These are phyloP conservation scores for Pollenia angustigena DNA, from an alignment of 2,888 invertebrate genomes.

Conservation along the genomic window DNA sequence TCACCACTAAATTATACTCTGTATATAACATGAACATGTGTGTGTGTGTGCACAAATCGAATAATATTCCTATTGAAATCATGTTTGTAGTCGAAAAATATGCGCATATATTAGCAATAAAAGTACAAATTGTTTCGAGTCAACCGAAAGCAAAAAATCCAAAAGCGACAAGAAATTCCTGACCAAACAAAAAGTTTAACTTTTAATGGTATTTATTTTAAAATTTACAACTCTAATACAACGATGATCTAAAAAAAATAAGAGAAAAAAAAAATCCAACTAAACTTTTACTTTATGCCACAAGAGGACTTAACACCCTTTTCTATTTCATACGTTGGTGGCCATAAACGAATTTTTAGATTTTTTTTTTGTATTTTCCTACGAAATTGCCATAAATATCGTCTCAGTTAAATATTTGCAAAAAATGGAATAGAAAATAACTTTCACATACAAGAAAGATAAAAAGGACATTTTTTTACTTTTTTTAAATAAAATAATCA, in stretches of 20 bases:
- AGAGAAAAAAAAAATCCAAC: constrained; percentile 4
- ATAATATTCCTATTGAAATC: constrained; percentile 2
- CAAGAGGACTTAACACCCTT: constrained; percentile 67
- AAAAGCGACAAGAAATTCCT: constrained; percentile 70
- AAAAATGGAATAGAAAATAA: constrained; percentile 20
- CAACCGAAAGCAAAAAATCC: constrained; percentile 79
- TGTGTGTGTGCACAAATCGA: not conserved
- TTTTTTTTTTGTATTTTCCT: constrained; percentile 1
- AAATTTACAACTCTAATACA: constrained; percentile 69
- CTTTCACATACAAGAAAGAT: constrained; percentile 12
- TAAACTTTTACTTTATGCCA: constrained; percentile 44
- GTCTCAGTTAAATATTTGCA: constrained; percentile 46
- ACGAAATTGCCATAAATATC: constrained; percentile 62
- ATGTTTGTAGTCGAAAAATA: constrained; percentile 75
- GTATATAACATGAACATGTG: not conserved
- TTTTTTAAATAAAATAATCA: constrained; percentile 61
- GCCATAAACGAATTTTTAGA: constrained; percentile 63
- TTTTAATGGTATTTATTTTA: constrained; percentile 74
- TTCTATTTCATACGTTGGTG: constrained; percentile 21
- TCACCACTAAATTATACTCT: not conserved
- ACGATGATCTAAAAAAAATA: constrained; percentile 1
- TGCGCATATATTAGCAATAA: constrained; percentile 82
- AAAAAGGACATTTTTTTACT: constrained; percentile 36
- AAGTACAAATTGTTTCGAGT: constrained; percentile 74
- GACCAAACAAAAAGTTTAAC: constrained; percentile 73